Conservation (phyloP, 2,113 vertebrate species). For the Anhinga anhinga region DNA sequence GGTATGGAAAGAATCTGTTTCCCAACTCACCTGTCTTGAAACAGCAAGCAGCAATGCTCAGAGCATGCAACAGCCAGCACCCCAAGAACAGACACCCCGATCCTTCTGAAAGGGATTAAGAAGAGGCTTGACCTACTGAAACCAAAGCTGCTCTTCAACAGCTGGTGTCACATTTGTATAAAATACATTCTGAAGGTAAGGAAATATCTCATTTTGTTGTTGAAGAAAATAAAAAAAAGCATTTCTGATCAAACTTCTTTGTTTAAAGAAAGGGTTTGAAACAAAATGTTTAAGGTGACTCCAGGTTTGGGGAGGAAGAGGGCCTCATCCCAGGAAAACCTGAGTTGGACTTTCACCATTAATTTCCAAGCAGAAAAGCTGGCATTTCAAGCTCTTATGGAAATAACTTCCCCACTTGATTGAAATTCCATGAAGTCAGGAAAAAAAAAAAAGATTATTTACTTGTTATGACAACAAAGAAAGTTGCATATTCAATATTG, state of each 20-base stretch:
- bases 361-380: neutral
- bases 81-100: neutral
- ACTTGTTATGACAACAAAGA: constrained; percentile 26
- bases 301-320: neutral
- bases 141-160: neutral
- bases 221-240: neutral
- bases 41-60: neutral
- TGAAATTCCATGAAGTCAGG: neutral
- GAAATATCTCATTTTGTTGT: neutral
- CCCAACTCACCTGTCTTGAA: neutral
- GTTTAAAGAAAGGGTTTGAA: neutral
- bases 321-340: neutral
- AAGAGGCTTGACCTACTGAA: neutral
- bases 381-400: neutral
- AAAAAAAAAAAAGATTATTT: neutral
- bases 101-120: neutral
- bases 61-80: accelerated
- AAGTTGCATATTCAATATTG: constrained; percentile 10
- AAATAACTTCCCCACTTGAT: neutral
- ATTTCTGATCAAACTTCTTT: neutral
- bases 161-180: neutral
- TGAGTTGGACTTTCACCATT: neutral
- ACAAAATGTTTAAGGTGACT: neutral
- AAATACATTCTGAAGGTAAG: neutral
- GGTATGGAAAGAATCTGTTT: neutral